Percentiles rank a stretch among this genome's conserved stretches.
Conservation (phyloP, 2,113 vertebrate genomes). For the Clinocottus analis region DNA sequence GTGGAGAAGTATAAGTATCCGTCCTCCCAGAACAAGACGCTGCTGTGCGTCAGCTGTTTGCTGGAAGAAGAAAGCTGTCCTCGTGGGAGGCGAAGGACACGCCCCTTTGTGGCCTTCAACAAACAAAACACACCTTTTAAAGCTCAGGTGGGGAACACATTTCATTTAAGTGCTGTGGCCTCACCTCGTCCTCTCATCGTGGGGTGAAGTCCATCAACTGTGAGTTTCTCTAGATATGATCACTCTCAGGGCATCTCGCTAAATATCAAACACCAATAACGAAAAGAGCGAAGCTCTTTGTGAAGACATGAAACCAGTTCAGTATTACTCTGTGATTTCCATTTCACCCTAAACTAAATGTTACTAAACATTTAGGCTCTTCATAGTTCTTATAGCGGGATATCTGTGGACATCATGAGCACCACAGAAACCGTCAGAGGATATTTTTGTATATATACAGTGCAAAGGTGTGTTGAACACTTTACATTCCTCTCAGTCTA, state of each 20-base stretch:
- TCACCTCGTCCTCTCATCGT: not conserved
- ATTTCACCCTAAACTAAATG: slow-evolving; percentile 29
- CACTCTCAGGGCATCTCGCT: slow-evolving; percentile 33
- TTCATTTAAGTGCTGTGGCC: not conserved
- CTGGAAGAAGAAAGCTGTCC: not conserved
- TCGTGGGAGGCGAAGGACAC: not conserved
- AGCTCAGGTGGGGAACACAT: not conserved
- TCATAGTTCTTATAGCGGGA: slow-evolving; percentile 28
- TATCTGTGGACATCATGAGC: not conserved
- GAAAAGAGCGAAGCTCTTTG: not conserved
- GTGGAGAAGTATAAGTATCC: not conserved
- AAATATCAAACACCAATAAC: slow-evolving; percentile 27
- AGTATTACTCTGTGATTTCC: slow-evolving; percentile 46
- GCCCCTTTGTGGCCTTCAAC: slow-evolving; percentile 1
- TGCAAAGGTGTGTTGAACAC: slow-evolving; percentile 26
- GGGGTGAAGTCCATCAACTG: slow-evolving; percentile 29
- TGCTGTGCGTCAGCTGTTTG: not conserved
- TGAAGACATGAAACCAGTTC: slow-evolving; percentile 12
- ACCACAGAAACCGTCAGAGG: not conserved
- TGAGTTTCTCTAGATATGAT: slow-evolving; percentile 12
- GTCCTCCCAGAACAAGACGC: slow-evolving; percentile 17
- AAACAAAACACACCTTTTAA: slow-evolving; percentile 6
- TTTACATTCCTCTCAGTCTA: slow-evolving; percentile 47
- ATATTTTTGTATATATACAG: slow-evolving; percentile 48
- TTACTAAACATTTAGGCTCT: slow-evolving; percentile 21